Evolutionary conservation across 1,140 invertebrate genomes (phyloP), one percentile per base, ranked within the genome.

Genomic region (Lordiphosa mommai): DNA sequence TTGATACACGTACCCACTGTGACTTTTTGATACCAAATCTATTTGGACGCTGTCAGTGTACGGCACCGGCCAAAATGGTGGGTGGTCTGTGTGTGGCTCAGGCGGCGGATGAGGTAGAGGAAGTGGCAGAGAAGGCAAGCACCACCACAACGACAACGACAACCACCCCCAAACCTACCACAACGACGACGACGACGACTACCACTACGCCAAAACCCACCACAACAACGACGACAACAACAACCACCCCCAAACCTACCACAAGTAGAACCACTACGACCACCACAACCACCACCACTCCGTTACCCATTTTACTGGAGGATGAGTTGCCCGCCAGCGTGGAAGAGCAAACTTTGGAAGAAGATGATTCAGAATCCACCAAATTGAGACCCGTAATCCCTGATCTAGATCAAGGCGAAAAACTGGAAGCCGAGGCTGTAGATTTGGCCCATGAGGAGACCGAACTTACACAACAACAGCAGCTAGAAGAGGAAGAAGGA

Each of bases 11-110:
- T 66, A 95, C 94, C 43, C 94, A 95, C 72, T 97, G 96, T 58
- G 95, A 96, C 87, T 97, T 95, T 86, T 91, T 96, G 4, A 96
- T 97, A 61, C 95, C 95, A 7, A 94, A 96, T 88, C 92, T 97
- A 4, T 96, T 96, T 79, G 96, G 96, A 36, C 92, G 95, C 79
- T 97, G 96, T 80, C 92, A 94, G 49, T 97, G 96, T 86, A 94
- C 93, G 55, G 90, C 92, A 1, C 92, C 92, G 13, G 93, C 92
- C 82, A 91, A 91, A 49, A 92, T 93, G 89, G 90, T 92, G 32
- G 93, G 92, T 34, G 92, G 93, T 67, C 91, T 91, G 30, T 94
- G 93, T 76, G 86, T 92, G 10, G 72, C 76, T 6, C 74, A 56
- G 1, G 67, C 52, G 6, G 17, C 56, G 2, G 69, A 76, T 49